Conservation (phyloP, 1,140 invertebrate genomes). For the Lanistes nyassanus region DNA sequence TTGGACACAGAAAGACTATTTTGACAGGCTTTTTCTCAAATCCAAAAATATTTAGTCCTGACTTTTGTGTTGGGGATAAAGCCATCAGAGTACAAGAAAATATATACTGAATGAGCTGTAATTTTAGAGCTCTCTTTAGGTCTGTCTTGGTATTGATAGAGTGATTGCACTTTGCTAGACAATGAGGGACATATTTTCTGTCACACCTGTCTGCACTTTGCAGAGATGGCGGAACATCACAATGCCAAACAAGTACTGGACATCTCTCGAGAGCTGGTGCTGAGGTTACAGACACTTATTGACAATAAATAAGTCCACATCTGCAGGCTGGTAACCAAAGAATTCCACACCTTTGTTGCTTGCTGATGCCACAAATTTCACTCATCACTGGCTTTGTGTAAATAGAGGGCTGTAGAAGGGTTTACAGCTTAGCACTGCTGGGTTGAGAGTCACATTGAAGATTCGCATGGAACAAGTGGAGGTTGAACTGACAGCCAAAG, state of each 20-base stretch:
- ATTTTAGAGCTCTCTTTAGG: neutral
- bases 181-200: neutral
- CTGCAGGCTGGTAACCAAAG: no score
- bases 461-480: no score
- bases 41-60: neutral
- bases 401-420: no score
- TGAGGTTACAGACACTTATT: constrained; percentile 89
- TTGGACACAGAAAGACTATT: neutral
- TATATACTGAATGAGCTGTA: neutral
- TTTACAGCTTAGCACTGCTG: no score
- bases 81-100: neutral
- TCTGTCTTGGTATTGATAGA: no score
- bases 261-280: constrained; percentile 83
- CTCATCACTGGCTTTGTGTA: no score
- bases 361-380: no score
- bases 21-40: neutral
- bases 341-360: no score
- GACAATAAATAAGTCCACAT: constrained; percentile 73
- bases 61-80: neutral
- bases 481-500: no score
- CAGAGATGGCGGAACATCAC: constrained; percentile 96
- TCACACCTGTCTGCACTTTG: constrained; percentile 62
- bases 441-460: no score
- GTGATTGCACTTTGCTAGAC: no score
- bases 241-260: constrained; percentile 84